Evolutionary conservation across 2,113 vertebrate species (phyloP).

Genomic region (Ctenodactylus gundi): DNA sequence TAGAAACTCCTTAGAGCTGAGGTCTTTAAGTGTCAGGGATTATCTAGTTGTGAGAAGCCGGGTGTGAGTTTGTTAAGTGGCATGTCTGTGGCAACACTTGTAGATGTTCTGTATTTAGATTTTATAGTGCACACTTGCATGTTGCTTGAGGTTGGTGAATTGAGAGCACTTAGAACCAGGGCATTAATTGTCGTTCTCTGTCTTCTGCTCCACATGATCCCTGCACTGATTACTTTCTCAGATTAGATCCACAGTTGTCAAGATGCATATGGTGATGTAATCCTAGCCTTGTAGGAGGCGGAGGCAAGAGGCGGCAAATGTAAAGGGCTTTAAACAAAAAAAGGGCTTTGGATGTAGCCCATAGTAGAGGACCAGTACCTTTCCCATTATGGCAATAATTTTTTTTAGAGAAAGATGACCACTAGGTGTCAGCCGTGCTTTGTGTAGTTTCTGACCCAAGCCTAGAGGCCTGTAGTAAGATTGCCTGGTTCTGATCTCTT

Average conservation of each 20-base stretch:
- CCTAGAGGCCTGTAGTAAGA: background rate
- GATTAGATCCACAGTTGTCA: background rate
- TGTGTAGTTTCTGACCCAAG: background rate
- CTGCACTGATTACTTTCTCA: background rate
- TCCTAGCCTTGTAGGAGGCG: background rate
- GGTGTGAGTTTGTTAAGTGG: background rate
- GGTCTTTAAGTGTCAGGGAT: background rate
- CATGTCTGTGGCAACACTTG: background rate
- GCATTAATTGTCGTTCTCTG: background rate
- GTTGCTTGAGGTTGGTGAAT: background rate
- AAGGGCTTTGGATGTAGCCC: background rate
- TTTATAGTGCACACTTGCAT: background rate
- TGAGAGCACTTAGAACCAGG: background rate
- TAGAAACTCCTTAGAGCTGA: background rate
- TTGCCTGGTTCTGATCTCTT: too few species aligned
- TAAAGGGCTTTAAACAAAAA: background rate
- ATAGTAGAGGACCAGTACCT: too few species aligned
- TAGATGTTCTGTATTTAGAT: background rate
- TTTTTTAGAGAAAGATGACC: slow-evolving; percentile 26
- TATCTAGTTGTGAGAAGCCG: background rate
- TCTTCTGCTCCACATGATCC: too few species aligned
- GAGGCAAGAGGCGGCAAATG: background rate
- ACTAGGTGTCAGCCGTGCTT: slow-evolving; percentile 73
- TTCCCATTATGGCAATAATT: too few species aligned
- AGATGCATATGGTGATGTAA: background rate